Evolutionary conservation across 1,140 invertebrate species (phyloP), one percentile per base, ranked within the genome.

Genomic region (Lepidotrigona ventralis): DNA sequence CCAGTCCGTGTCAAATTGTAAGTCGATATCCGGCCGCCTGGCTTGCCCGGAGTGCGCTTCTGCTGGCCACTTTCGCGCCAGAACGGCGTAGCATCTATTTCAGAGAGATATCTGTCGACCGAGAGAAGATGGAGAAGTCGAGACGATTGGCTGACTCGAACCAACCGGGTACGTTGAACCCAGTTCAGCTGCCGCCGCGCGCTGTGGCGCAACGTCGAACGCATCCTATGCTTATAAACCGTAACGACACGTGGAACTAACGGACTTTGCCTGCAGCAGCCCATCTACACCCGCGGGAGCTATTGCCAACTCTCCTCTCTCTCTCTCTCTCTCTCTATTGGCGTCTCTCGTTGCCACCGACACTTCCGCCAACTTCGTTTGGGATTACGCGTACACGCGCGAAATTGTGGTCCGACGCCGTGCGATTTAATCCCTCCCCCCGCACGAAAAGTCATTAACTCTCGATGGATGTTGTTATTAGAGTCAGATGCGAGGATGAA

Each of bases 231-330:
- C 87, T 93, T 93, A 93, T 92, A 92, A 93, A 92, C 91, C 92
- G 91, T 93, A 93, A 92, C 92, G 92, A 93, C 92, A 92, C 90
- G 89, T 91, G 89, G 92, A 91, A 91, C 90, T 93, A 93, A 93
- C 92, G 92, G 92, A 89, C 81, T 88, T 82, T 53, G 79, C 81
- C 82, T 58, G 53, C 29, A 46, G 85, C 71, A 46, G 85, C 71
- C 71, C 82, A 79, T 89, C 85, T 79, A 87, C 77, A 83, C 88
- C 88, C 88, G 83, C 85, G 56, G 79, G 69, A 81, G 69, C 70
- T 66, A 56, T 56, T 60, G 23, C 39, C 58, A 60, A 12, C 11
- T 60, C 23, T 60, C 23, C 11, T 60, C 23, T n/a, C 23, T 60
- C 12, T 23, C 58, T 60, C 58, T 46, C 39, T 46, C 6, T 46